phyloP scores from a whole-genome alignment of 1,140 invertebrate genomes.

The Brachionus calyciflorus region DNA sequence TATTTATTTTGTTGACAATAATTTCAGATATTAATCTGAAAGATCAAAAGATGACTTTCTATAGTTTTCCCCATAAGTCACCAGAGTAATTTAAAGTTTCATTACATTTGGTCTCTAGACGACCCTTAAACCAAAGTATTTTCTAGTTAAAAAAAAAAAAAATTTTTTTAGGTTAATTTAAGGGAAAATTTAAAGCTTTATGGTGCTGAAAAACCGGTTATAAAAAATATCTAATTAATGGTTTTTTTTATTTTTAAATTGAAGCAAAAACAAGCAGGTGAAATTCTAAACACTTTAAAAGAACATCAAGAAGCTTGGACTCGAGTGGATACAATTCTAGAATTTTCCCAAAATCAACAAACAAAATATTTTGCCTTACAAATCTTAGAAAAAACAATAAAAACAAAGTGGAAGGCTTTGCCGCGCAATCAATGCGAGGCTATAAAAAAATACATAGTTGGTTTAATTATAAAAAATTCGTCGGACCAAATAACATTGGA shows the following conservation, averaged over 20 bases:
- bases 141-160: neutral
- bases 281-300: slow-evolving; percentile 66
- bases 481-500: slow-evolving; percentile 84
- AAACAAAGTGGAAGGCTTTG: slow-evolving; percentile 97
- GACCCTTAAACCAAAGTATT: no score
- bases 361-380: slow-evolving; percentile 99
- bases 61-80: no score
- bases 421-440: slow-evolving; percentile 94
- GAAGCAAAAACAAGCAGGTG: slow-evolving; percentile 43
- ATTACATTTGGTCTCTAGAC: no score
- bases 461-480: slow-evolving; percentile 95
- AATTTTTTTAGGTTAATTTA: neutral
- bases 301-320: slow-evolving; percentile 99
- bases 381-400: slow-evolving; percentile 97
- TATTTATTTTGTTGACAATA: no score
- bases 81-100: no score
- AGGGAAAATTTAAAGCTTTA: no score
- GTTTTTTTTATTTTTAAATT: neutral
- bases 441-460: slow-evolving; percentile 98
- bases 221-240: slow-evolving; percentile 1
- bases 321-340: slow-evolving; percentile 94
- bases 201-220: neutral
- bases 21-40: no score
- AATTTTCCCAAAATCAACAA: slow-evolving; percentile 88
- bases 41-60: no score